Evolutionary conservation across 2,888 invertebrate genomes (phyloP), one percentile per base, ranked within the genome.

Genomic region (Agrilus cyanescens): DNA sequence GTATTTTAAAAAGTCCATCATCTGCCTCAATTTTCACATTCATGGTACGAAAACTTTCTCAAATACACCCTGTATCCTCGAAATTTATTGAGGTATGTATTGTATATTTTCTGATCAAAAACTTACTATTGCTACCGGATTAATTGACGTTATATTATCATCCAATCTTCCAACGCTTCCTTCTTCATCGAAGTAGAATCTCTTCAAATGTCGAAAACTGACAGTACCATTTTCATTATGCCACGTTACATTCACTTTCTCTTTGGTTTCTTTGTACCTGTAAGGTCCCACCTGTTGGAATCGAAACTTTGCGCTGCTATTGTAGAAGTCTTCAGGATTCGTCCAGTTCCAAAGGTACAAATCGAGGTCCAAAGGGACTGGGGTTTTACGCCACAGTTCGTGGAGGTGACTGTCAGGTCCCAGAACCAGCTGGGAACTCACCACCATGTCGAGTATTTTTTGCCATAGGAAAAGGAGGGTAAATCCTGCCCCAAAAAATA

Each of bases 341-440:
- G 85, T 85, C 86, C 86, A 86, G 63, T 86, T 86, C 64, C 77
- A 85, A 50, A 85, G 70, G 57, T 78, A 82, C 44, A 86, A 70
- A 52, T 84, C 79, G 51, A 85, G 65, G 55, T 66, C 71, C 12
- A 85, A 62, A 0, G 78, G 75, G 29, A 83, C 63, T 0, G 75
- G 71, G 0, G 81, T 78, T 34, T 72, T 76, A 55, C 75, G 71
- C 90, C 90, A 91, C 37, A 80, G 63, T 2, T 74, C 69, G 63
- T 72, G 87, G 14, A 76, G 71, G 10, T 69, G 66, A 1, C 82
- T 77, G 12, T 67, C 64, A 0, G 80, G 79, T 0, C 73, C 66
- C 39, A 87, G 57, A 0, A 71, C 69, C 51, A 84, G 62, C 73
- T 82, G 76, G 12, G 45, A 44, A 12, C 45, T 48, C 10, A 54